Conservation (phyloP, 37 sponge, comb jelly and placozoan genomes). For the Halichondria panicea region DNA sequence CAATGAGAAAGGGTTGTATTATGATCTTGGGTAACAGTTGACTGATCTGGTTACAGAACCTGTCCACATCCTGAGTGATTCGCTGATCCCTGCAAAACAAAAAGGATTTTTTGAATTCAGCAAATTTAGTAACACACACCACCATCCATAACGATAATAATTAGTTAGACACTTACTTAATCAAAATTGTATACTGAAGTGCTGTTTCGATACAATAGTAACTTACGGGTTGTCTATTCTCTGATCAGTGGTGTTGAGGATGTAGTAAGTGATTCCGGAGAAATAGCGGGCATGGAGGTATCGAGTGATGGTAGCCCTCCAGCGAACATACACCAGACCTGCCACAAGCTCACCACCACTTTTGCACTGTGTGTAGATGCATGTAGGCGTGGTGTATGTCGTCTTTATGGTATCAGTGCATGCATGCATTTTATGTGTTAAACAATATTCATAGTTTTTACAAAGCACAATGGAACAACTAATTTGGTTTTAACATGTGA, state of each 20-base stretch:
- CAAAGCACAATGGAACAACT: too few species aligned
- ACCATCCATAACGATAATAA: neutral
- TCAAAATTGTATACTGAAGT: neutral
- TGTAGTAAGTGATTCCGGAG: constrained; percentile 53
- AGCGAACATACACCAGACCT: constrained; percentile 67
- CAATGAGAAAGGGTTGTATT: constrained; percentile 69
- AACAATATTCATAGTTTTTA: too few species aligned
- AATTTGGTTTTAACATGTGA: too few species aligned
- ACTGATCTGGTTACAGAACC: constrained; percentile 68
- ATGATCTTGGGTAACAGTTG: constrained; percentile 70
- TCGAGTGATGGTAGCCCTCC: constrained; percentile 57
- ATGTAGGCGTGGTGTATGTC: too few species aligned
- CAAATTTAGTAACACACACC: neutral
- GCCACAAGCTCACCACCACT: constrained; percentile 54
- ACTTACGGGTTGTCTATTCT: constrained; percentile 84
- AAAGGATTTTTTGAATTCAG: neutral
- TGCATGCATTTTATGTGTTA: too few species aligned
- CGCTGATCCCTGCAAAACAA: constrained; percentile 80
- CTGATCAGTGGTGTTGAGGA: constrained; percentile 47
- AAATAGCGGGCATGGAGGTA: constrained; percentile 67
- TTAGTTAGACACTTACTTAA: neutral
- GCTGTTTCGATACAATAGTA: neutral
- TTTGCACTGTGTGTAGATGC: constrained; percentile 81
- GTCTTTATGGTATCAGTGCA: too few species aligned
- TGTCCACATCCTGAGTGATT: constrained; percentile 91